These are phyloP conservation scores for Zoroaster sp. DNA, from an alignment of 53 echinoderm and acorn worm genomes.

Conservation along the genomic window DNA sequence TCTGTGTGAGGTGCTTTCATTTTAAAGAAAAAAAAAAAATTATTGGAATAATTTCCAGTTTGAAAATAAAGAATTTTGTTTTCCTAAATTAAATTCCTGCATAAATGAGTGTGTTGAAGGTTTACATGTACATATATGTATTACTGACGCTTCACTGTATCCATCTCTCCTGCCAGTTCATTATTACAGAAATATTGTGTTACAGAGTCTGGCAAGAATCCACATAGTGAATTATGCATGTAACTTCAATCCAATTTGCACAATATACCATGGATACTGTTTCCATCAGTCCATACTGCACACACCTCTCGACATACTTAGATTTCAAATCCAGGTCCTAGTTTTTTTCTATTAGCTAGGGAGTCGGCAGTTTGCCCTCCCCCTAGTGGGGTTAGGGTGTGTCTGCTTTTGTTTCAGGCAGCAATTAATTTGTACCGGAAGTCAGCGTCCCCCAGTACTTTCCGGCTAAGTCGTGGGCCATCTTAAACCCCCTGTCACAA, in stretches of 20 bases:
- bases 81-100: no score
- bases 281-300: background rate
- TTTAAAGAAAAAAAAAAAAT: no score
- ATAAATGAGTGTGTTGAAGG: no score
- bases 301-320: background rate
- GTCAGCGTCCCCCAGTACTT: background rate
- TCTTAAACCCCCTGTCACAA: background rate
- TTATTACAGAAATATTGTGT: background rate
- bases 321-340: background rate
- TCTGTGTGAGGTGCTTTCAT: no score
- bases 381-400: background rate
- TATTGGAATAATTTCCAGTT: no score
- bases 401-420: conserved; percentile 21
- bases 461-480: background rate
- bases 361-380: background rate
- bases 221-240: background rate
- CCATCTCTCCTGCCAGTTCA: no score
- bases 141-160: no score
- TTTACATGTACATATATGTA: no score
- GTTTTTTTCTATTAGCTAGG: background rate
- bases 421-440: conserved; percentile 8
- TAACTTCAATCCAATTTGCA: background rate
- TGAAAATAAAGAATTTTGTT: no score
- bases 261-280: background rate
- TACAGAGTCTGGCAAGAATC: background rate